A percentile compares a stretch with the other conserved stretches of the same genome.
Evolutionary conservation across 2,888 invertebrate species (phyloP).

Genomic region (Alcis repandata): DNA sequence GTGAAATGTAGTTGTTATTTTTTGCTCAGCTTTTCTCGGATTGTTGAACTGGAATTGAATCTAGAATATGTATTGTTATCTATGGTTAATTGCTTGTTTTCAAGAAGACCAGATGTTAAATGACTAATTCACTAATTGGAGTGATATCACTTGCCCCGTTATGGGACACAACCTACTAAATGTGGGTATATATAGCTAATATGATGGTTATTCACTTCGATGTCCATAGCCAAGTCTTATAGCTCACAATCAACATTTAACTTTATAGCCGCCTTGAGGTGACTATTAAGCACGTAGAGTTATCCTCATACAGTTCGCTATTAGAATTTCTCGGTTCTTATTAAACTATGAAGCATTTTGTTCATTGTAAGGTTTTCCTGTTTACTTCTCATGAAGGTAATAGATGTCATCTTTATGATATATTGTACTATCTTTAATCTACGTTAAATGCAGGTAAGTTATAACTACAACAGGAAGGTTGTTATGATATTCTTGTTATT

Average conservation of each 20-base stretch:
- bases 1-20: not conserved
- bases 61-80: conserved; percentile 5
- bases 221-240: not conserved
- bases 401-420: not conserved
- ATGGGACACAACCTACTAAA: not conserved
- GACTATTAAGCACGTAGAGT: conserved; percentile 19
- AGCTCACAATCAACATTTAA: conserved; percentile 24
- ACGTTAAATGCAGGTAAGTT: too few species aligned
- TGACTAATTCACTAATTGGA: conserved; percentile 12
- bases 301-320: conserved; percentile 25
- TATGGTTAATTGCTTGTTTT: not conserved
- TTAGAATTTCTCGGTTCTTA: conserved; percentile 33
- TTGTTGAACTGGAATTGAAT: conserved; percentile 1
- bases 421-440: too few species aligned
- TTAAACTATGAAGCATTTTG: conserved; percentile 38
- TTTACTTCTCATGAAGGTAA: conserved; percentile 34
- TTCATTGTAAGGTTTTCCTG: conserved; percentile 41
- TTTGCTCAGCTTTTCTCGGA: not conserved
- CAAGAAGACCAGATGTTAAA: not conserved
- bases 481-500: too few species aligned
- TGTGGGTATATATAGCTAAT: not conserved
- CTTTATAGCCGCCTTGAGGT: conserved; percentile 26
- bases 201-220: too few species aligned
- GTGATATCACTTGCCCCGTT: conserved; percentile 2
- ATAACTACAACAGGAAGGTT: too few species aligned